Evolutionary conservation across 2,797 vertebrate species (phyloP), one percentile per base, ranked within the genome.

Genomic region (Protosalanx chinensis): DNA sequence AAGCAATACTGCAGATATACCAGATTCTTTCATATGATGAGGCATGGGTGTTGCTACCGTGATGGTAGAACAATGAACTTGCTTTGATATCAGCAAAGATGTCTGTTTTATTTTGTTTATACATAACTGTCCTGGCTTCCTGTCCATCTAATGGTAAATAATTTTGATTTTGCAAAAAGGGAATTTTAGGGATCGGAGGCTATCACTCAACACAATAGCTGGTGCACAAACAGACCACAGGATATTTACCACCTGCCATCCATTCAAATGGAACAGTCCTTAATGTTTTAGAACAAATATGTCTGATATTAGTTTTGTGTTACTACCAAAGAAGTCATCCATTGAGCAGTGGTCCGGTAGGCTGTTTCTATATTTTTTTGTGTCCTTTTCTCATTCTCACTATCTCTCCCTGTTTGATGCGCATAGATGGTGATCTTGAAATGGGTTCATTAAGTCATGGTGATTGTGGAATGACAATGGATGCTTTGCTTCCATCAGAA

Each of bases 101-200:
- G 51, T 56, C 5, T 53, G 23, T 49, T 30, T 20, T 15, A 27
- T 67, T 67, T 67, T 3, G 32, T 53, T 53, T 29, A 3, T n/a
- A 49, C 51, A 53, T 64, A 23, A 41, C 63, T 10, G 51, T 37
- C 53, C 53, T 73, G n/a, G 61, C 53, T 6, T 49, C 29, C 76
- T 76, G 32, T 41, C n/a, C 59, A 71, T 62, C 64, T 3, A 72
- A 53, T 78, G 59, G 72, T 59, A 49, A 64, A 15, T 66, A 35
- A 75, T 27, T n/a, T n/a, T 71, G 71, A 70, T 64, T 81, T 63
- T 82, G 75, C 80, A 88, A 89, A 88, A 90, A 87, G 88, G 86
- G 84, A 90, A 81, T 29, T 74, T 67, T 58, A 35, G 29, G 53
- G 84, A 41, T 56, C 1, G 16, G 16, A 69, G 56, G 27, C 80